phyloP scores from a whole-genome alignment of 1,140 invertebrate genomes.

The Scaptomyza hsui region DNA sequence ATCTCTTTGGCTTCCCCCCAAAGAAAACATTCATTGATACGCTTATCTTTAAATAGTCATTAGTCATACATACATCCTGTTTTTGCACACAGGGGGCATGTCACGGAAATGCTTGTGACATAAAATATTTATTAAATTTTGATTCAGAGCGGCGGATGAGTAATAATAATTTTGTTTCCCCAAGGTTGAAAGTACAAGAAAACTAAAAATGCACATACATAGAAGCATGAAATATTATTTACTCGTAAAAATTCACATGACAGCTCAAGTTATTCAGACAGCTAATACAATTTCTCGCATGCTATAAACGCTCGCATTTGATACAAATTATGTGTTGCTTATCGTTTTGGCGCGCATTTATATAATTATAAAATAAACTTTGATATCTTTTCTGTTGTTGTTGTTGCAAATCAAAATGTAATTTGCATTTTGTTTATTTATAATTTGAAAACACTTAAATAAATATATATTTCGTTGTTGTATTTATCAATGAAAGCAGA shows the following conservation, averaged over 20 bases:
- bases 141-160: neutral
- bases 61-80: constrained; percentile 32
- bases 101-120: constrained; percentile 15
- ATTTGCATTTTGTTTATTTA: constrained; percentile 58
- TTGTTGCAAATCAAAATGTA: constrained; percentile 36
- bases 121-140: neutral
- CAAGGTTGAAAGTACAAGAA: neutral
- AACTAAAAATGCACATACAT: neutral
- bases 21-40: constrained; percentile 5
- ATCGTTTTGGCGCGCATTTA: constrained; percentile 23
- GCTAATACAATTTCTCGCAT: constrained; percentile 2
- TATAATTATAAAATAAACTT: constrained; percentile 17
- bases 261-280: neutral
- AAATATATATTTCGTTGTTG: constrained; percentile 20
- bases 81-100: neutral
- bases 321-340: neutral
- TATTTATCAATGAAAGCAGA: constrained; percentile 60
- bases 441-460: constrained; percentile 32
- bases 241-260: neutral
- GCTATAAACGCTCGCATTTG: constrained; percentile 11
- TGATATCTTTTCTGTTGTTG: constrained; percentile 19
- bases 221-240: neutral
- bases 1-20: neutral
- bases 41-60: constrained; percentile 15
- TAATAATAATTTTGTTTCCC: neutral